Evolutionary conservation across 2,797 vertebrate species (phyloP).

Genomic region (Tachyglossus aculeatus): DNA sequence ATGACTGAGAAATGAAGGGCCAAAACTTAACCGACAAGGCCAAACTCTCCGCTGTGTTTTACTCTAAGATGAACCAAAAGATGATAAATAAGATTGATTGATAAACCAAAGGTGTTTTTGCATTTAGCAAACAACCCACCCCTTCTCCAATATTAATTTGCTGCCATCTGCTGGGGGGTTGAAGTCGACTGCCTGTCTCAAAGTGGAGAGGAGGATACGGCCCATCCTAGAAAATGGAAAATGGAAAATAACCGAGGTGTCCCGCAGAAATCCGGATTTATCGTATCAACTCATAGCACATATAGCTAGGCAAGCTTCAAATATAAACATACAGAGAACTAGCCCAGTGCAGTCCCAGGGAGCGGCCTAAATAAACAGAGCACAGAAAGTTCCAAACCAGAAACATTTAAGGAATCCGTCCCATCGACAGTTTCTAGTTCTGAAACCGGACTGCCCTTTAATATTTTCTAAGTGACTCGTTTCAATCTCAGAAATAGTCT

Average conservation of each 20-base stretch:
- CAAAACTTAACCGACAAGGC: too few species aligned
- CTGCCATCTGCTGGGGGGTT: constrained; percentile 63
- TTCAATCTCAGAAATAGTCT: neutral
- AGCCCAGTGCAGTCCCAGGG: neutral
- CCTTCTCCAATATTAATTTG: constrained; percentile 20
- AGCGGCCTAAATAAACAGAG: neutral
- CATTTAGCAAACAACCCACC: too few species aligned
- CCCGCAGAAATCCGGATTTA: too few species aligned
- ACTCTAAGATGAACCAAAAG: too few species aligned
- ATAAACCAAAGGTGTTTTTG: too few species aligned
- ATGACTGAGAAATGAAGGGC: too few species aligned
- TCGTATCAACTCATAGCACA: too few species aligned
- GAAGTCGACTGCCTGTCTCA: neutral
- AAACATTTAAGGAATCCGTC: neutral
- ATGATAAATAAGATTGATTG: too few species aligned
- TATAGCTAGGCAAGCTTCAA: too few species aligned
- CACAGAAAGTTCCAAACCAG: neutral
- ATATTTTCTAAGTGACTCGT: neutral
- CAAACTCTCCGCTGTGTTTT: too few species aligned
- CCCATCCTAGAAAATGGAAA: neutral
- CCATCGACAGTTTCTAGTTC: neutral
- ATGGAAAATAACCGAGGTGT: neutral
- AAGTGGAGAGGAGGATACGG: neutral
- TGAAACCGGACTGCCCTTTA: neutral
- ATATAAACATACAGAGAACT: too few species aligned